These are phyloP conservation scores for Cyclura pinguis DNA, from an alignment of 2,797 vertebrate genomes.

Conservation along the genomic window DNA sequence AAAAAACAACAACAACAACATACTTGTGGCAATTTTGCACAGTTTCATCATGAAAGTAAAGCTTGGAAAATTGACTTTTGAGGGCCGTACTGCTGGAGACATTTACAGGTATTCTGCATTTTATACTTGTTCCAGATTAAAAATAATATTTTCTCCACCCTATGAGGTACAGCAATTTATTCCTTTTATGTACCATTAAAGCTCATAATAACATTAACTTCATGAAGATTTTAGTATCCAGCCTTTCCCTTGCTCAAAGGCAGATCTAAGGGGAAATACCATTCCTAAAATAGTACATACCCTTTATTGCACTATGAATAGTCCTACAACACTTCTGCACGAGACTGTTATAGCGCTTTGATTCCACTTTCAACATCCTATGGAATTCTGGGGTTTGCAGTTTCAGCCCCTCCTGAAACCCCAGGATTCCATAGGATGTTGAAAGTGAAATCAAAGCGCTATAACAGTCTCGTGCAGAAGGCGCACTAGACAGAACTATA, in stretches of 20 bases:
- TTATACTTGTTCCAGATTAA: not conserved
- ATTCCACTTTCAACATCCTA: no score
- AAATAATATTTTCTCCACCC: not conserved
- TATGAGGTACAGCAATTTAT: not conserved
- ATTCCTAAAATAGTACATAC: not conserved
- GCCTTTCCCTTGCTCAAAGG: not conserved
- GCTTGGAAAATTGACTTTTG: no score
- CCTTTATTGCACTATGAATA: not conserved
- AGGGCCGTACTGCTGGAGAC: not conserved
- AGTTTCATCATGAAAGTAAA: not conserved
- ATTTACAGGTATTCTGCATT: not conserved
- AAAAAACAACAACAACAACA: not conserved
- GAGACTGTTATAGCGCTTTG: no score
- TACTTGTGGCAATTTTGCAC: not conserved
- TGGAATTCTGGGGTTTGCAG: no score
- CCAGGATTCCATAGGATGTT: no score
- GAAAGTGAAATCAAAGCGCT: no score
- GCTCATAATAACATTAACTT: not conserved
- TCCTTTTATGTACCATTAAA: not conserved
- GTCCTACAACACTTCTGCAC: no score
- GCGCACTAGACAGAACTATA: no score
- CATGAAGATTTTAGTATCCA: not conserved
- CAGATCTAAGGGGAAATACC: not conserved
- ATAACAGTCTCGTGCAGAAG: no score
- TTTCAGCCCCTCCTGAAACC: no score